phyloP scores from a whole-genome alignment of 2,113 vertebrate genomes.

The Electrona antarctica region DNA sequence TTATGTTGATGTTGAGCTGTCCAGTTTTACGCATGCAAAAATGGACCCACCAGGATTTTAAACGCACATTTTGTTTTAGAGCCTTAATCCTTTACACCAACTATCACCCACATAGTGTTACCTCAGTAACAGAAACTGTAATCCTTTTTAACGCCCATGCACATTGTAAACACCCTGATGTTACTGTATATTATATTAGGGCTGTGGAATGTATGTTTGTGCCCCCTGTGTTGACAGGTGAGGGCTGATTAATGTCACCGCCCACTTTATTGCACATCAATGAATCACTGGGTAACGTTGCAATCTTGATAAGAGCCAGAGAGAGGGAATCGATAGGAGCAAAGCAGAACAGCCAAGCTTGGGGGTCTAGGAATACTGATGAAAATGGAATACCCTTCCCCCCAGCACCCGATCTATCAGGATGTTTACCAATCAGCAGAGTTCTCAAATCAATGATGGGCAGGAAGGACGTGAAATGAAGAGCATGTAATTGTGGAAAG shows the following conservation, averaged over 20 bases:
- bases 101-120: no score
- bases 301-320: conserved; percentile 78
- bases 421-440: conserved; percentile 50
- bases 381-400: conserved; percentile 59
- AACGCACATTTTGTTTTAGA: no score
- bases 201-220: conserved; percentile 33
- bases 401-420: conserved; percentile 62
- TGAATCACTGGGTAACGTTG: conserved; percentile 67
- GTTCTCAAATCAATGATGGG: conserved; percentile 52
- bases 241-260: conserved; percentile 71
- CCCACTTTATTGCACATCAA: conserved; percentile 60
- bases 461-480: conserved; percentile 25
- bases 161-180: conserved; percentile 53
- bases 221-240: conserved; percentile 59
- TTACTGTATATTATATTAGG: conserved; percentile 42
- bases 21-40: no score
- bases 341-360: conserved; percentile 59
- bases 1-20: no score
- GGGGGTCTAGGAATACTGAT: conserved; percentile 60
- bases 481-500: conserved; percentile 22
- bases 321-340: conserved; percentile 69
- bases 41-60: no score
- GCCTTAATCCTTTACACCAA: no score
- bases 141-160: background rate
- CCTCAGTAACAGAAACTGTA: no score